These are phyloP conservation scores for Sinocyclocheilus maitianheensis DNA, from an alignment of 2,113 vertebrate species.

Conservation along the genomic window DNA sequence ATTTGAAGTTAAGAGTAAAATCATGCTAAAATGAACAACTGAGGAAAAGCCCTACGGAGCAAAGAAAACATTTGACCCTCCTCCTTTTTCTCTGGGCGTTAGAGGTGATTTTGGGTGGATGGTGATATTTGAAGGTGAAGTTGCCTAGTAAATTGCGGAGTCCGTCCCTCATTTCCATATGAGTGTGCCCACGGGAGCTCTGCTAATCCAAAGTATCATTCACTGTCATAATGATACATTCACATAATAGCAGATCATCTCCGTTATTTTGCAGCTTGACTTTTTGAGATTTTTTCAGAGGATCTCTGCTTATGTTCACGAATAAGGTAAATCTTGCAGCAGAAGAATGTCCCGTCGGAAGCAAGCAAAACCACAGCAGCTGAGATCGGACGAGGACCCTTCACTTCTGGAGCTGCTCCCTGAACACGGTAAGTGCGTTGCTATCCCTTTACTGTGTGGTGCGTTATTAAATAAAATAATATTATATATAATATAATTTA, in stretches of 20 bases:
- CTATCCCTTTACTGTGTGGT: background rate
- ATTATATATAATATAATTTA: background rate
- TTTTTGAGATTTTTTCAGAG: slow-evolving; percentile 67
- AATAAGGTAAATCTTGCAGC: slow-evolving; percentile 79
- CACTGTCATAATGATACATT: slow-evolving; percentile 93
- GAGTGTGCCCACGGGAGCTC: slow-evolving; percentile 88
- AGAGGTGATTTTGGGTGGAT: slow-evolving; percentile 70
- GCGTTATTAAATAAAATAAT: background rate
- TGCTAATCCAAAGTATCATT: slow-evolving; percentile 94
- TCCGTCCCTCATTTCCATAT: slow-evolving; percentile 95
- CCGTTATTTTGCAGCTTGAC: slow-evolving; percentile 70
- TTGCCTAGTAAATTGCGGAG: slow-evolving; percentile 86
- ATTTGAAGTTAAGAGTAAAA: background rate
- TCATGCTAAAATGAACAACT: slow-evolving; percentile 19
- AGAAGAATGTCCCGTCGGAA: slow-evolving; percentile 97
- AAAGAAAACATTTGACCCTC: slow-evolving; percentile 70
- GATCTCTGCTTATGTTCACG: slow-evolving; percentile 88
- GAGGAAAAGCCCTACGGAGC: slow-evolving; percentile 48
- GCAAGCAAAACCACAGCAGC: slow-evolving; percentile 99
- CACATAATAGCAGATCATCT: slow-evolving; percentile 78
- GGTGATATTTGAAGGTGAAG: slow-evolving; percentile 80
- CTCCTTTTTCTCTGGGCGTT: slow-evolving; percentile 75
- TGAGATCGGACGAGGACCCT: slow-evolving; percentile 93
- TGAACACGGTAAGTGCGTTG: slow-evolving; percentile 84
- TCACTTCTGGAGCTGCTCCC: slow-evolving; percentile 86